Evolutionary conservation across 2,888 invertebrate species (phyloP).

Genomic region (Autographa gamma): DNA sequence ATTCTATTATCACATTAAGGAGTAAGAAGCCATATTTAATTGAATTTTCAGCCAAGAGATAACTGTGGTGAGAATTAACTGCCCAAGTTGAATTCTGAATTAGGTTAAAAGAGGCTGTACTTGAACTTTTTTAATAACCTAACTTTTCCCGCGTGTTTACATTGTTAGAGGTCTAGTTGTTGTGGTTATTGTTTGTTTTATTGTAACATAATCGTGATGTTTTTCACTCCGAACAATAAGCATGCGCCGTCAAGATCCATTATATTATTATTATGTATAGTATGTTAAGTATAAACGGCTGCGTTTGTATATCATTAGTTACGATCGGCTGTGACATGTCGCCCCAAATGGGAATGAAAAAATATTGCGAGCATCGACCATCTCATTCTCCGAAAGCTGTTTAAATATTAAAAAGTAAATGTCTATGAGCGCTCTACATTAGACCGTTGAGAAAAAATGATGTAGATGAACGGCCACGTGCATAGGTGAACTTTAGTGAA

Average conservation of each 20-base stretch:
- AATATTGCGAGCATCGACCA: background rate
- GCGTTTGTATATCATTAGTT: background rate
- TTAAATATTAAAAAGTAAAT: background rate
- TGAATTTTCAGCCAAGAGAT: slow-evolving; percentile 21
- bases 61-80: slow-evolving; percentile 23
- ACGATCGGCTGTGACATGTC: background rate
- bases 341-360: background rate
- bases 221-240: background rate
- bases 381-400: background rate
- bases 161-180: slow-evolving; percentile 13
- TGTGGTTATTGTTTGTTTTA: background rate
- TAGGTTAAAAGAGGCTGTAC: slow-evolving; percentile 30
- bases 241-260: background rate
- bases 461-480: slow-evolving; percentile 7
- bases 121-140: slow-evolving; percentile 53
- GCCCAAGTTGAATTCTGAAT: slow-evolving; percentile 38
- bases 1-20: background rate
- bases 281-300: background rate
- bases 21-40: slow-evolving; percentile 22
- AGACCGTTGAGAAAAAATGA: slow-evolving; percentile 9
- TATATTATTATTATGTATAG: background rate
- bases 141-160: slow-evolving; percentile 34
- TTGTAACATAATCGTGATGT: background rate
- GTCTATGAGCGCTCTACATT: background rate
- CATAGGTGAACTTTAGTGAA: slow-evolving; percentile 43